Percentiles rank a stretch among this genome's conserved stretches.
phyloP scores from a whole-genome alignment of 92 coral and sea anemone species.

The Phymanthus crucifer region DNA sequence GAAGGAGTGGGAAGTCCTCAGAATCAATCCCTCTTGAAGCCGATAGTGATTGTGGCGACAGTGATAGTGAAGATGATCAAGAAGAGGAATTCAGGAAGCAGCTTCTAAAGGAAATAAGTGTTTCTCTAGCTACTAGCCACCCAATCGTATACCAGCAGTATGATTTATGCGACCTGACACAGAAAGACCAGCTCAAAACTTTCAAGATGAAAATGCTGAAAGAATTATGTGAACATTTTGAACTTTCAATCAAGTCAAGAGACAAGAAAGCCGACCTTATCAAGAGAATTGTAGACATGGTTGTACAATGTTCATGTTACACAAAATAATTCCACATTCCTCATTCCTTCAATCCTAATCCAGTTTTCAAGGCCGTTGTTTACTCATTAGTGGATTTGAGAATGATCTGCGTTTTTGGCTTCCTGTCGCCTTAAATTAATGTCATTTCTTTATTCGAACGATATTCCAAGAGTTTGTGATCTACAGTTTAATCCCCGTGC shows the following conservation, averaged over 20 bases:
- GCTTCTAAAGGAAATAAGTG: background rate
- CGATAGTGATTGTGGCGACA: background rate
- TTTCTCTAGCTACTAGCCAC: conserved; percentile 2
- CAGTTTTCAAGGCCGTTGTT: no score
- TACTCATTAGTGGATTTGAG: no score
- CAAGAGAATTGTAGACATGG: conserved; percentile 4
- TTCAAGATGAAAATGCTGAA: conserved; percentile 38
- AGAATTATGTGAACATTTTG: conserved; percentile 41
- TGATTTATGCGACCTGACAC: conserved; percentile 30
- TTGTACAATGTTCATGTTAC: conserved; percentile 24
- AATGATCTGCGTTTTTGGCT: no score
- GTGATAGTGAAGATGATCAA: background rate
- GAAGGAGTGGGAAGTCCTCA: background rate
- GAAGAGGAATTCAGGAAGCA: background rate
- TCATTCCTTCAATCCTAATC: background rate
- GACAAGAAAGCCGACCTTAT: conserved; percentile 27
- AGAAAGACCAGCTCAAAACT: conserved; percentile 5
- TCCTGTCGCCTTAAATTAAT: no score
- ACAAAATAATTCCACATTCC: background rate
- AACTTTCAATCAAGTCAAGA: conserved; percentile 3
- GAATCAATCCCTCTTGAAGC: background rate
- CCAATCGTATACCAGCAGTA: conserved; percentile 38
- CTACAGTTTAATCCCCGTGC: no score
- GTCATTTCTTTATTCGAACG: no score
- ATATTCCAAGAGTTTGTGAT: no score